These are phyloP conservation scores for Cerceris rybyensis DNA, from an alignment of 2,888 invertebrate species.

Conservation along the genomic window DNA sequence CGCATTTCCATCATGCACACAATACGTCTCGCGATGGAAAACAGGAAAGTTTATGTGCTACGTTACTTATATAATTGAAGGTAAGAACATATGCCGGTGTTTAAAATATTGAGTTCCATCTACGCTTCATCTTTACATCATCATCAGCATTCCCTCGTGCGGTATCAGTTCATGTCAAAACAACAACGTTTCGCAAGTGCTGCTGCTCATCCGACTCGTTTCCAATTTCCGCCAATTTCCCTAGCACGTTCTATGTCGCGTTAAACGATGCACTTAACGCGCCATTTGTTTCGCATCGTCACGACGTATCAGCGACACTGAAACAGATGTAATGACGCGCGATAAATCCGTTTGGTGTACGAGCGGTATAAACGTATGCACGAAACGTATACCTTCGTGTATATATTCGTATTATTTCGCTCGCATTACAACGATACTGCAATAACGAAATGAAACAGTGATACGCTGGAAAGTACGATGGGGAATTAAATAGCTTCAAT, in stretches of 20 bases:
- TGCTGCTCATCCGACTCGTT: background rate
- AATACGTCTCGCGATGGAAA: background rate
- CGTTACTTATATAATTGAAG: background rate
- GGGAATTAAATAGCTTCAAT: no score
- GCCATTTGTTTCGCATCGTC: background rate
- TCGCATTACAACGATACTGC: no score
- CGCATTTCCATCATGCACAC: no score
- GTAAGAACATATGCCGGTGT: background rate
- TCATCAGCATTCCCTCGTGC: no score
- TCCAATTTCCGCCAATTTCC: background rate
- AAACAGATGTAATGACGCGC: background rate
- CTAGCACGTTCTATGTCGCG: background rate
- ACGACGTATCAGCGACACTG: background rate
- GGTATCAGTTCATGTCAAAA: no score
- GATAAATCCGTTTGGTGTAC: conserved; percentile 4
- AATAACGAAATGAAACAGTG: no score
- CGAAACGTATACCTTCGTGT: no score
- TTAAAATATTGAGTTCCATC: no score
- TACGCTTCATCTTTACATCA: no score
- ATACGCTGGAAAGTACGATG: no score
- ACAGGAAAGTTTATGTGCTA: background rate
- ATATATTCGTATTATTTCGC: no score
- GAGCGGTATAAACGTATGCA: no score
- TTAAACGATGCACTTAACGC: conserved; percentile 2
- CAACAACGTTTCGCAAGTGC: background rate